Conservation (phyloP, 2,113 vertebrate genomes). For the Oncorhynchus keta region DNA sequence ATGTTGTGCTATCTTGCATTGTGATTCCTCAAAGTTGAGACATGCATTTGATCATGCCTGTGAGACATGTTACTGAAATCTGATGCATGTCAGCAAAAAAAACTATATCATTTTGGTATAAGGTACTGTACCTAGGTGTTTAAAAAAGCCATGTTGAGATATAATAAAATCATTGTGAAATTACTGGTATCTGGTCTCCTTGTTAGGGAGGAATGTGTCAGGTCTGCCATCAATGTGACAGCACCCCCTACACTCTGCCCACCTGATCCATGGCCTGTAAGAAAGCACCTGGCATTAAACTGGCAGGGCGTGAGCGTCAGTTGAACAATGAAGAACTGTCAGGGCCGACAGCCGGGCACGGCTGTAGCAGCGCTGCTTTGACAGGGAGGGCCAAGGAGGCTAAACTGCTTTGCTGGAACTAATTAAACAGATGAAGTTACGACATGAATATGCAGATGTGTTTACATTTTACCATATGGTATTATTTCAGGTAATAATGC, state of each 20-base stretch:
- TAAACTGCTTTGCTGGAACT: slow-evolving; percentile 99
- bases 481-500: slow-evolving; percentile 99
- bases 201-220: slow-evolving; percentile 66
- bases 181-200: slow-evolving; percentile 38
- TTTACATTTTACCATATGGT: slow-evolving; percentile 99
- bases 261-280: slow-evolving; percentile 79
- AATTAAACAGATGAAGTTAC: slow-evolving; percentile 99
- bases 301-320: slow-evolving; percentile 75
- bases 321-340: slow-evolving; percentile 92
- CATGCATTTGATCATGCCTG: slow-evolving; percentile 7
- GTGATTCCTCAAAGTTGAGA: slow-evolving; percentile 7
- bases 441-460: slow-evolving; percentile 99
- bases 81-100: slow-evolving; percentile 28
- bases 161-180: slow-evolving; percentile 40
- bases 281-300: slow-evolving; percentile 85
- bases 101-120: slow-evolving; percentile 17
- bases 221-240: slow-evolving; percentile 74
- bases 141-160: slow-evolving; percentile 45
- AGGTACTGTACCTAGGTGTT: slow-evolving; percentile 33
- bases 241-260: slow-evolving; percentile 61
- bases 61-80: slow-evolving; percentile 11
- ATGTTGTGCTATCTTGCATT: slow-evolving; percentile 19
- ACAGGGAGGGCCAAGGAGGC: slow-evolving; percentile 95
- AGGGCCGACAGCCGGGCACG: slow-evolving; percentile 87
- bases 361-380: slow-evolving; percentile 85